These are phyloP conservation scores for Piprites chloris DNA, from an alignment of 2,113 vertebrate genomes.

Conservation along the genomic window DNA sequence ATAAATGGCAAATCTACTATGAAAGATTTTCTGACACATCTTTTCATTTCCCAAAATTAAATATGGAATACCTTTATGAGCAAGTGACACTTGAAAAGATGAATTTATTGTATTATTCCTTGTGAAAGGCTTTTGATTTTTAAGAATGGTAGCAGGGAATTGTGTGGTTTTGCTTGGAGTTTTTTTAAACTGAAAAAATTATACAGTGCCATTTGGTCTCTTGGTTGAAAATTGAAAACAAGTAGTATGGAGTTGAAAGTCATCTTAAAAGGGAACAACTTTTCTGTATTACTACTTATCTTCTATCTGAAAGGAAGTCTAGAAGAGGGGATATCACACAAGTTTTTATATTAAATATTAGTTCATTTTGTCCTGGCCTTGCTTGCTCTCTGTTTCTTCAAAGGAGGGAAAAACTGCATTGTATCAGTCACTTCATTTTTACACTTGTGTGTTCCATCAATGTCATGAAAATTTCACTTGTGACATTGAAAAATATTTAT, in stretches of 20 bases:
- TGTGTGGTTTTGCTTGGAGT: background rate
- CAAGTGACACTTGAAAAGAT: background rate
- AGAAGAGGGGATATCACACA: background rate
- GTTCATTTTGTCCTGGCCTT: background rate
- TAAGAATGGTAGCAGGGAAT: background rate
- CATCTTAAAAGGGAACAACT: background rate
- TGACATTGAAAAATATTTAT: fast-evolving
- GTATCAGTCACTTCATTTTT: background rate
- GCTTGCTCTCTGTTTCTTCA: background rate
- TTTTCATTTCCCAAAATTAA: background rate
- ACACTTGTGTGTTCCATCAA: background rate
- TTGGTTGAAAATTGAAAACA: background rate
- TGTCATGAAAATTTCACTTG: background rate
- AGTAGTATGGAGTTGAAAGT: background rate
- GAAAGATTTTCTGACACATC: background rate
- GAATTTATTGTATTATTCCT: background rate
- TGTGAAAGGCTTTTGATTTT: background rate
- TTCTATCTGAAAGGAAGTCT: background rate
- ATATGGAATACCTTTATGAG: background rate
- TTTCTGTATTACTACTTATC: background rate
- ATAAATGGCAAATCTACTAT: background rate
- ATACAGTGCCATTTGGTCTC: background rate
- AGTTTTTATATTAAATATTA: background rate
- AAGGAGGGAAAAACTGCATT: background rate
- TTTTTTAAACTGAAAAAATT: background rate